phyloP scores from a whole-genome alignment of 2,797 vertebrate species.

The Potorous gilbertii region DNA sequence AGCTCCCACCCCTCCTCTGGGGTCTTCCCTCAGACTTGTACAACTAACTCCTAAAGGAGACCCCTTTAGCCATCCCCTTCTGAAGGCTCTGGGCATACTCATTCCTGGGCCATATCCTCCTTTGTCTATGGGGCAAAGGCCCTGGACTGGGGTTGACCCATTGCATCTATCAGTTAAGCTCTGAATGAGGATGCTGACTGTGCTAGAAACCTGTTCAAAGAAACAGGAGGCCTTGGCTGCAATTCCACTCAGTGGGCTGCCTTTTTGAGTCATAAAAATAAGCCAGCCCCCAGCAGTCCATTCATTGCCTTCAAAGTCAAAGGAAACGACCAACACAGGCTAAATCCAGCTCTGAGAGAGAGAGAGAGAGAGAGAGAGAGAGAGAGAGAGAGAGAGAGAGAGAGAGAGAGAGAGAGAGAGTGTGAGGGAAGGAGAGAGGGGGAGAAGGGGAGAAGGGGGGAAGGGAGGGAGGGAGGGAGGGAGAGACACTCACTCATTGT shows the following conservation, averaged over 20 bases:
- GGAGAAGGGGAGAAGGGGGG: too few species aligned
- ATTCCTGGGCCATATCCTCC: not conserved
- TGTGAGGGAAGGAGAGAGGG: not conserved
- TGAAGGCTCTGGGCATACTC: too few species aligned
- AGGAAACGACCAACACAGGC: not conserved
- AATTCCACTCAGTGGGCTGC: conserved; percentile 13
- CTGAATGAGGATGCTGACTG: conserved; percentile 41
- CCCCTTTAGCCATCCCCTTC: too few species aligned
- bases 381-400: not conserved
- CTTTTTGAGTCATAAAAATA: conserved; percentile 41
- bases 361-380: not conserved
- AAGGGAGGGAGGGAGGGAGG: not conserved
- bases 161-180: conserved; percentile 17
- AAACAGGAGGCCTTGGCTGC: not conserved
- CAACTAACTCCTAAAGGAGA: too few species aligned
- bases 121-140: not conserved
- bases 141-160: not conserved
- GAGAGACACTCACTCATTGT: not conserved
- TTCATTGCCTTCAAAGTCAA: conserved; percentile 47
- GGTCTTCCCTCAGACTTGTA: too few species aligned
- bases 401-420: not conserved
- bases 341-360: conserved; percentile 2
- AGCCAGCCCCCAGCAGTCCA: not conserved
- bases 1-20: not conserved
- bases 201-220: conserved; percentile 14